phyloP scores from a whole-genome alignment of 2,888 invertebrate genomes.

The Acanthosepion pharaonis region DNA sequence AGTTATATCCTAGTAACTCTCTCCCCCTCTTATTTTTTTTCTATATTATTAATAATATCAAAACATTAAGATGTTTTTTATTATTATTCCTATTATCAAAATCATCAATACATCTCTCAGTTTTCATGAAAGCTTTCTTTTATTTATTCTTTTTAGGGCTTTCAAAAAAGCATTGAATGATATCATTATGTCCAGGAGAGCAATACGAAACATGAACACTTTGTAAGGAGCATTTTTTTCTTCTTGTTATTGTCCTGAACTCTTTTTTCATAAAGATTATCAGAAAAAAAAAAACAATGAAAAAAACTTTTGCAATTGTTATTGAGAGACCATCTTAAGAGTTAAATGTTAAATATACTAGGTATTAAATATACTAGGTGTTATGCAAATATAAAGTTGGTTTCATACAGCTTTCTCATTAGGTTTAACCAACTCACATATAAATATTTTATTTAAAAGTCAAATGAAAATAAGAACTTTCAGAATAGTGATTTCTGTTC shows the following conservation, averaged over 20 bases:
- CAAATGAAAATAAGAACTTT: no score
- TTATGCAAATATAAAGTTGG: no score
- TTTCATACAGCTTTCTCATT: no score
- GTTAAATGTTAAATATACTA: no score
- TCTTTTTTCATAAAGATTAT: neutral
- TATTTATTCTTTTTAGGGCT: constrained; percentile 78
- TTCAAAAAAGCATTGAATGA: constrained; percentile 94
- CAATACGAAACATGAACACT: constrained; percentile 98
- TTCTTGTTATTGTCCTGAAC: neutral
- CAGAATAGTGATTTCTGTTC: no score
- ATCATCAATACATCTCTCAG: neutral
- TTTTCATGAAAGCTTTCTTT: no score
- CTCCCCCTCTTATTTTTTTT: no score
- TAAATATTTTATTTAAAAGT: no score
- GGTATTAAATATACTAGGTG: no score
- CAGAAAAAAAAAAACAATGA: neutral
- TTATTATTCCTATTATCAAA: neutral
- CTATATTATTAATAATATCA: neutral
- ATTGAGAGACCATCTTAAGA: no score
- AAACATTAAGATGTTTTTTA: neutral
- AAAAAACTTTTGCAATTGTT: no score
- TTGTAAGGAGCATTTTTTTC: constrained; percentile 77
- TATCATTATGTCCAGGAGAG: constrained; percentile 95
- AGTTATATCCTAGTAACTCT: neutral
- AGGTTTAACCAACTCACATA: no score